These are phyloP conservation scores for Morus bassanus DNA, from an alignment of 2,797 vertebrate genomes.

Conservation along the genomic window DNA sequence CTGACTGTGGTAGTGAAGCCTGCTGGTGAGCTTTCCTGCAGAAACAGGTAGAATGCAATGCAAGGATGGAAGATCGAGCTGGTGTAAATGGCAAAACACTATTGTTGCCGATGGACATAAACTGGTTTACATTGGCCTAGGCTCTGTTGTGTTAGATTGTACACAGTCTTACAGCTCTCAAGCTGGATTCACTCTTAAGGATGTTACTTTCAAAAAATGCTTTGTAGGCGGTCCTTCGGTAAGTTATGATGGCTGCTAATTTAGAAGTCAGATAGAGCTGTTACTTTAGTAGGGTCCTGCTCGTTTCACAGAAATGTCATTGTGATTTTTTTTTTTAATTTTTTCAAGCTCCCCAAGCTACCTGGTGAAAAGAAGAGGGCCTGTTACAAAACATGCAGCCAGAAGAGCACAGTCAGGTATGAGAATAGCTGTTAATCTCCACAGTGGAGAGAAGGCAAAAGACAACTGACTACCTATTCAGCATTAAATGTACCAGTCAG, in stretches of 20 bases:
- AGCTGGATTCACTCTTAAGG: not conserved
- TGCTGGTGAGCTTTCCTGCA: not conserved
- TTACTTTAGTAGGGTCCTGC: not conserved
- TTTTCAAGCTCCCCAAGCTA: not conserved
- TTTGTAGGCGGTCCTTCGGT: not conserved
- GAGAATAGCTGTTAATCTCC: not conserved
- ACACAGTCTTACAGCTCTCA: not conserved
- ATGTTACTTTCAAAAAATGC: not conserved
- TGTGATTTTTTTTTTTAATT: too few relatives aligned
- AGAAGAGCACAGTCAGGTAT: slow-evolving; percentile 66
- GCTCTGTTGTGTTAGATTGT: not conserved
- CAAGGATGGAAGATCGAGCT: not conserved
- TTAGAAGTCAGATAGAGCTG: not conserved
- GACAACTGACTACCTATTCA: not conserved
- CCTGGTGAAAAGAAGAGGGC: slow-evolving; percentile 41
- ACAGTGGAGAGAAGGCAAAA: not conserved
- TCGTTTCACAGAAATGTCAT: not conserved
- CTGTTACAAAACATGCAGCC: slow-evolving; percentile 4
- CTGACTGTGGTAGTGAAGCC: not conserved
- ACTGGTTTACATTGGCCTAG: not conserved
- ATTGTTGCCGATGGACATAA: not conserved
- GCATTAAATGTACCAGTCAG: not conserved
- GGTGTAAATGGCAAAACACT: not conserved
- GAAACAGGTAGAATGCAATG: not conserved
- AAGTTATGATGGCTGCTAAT: not conserved